These are phyloP conservation scores for Alouatta palliata DNA, from an alignment of 2,113 vertebrate species.

Conservation along the genomic window DNA sequence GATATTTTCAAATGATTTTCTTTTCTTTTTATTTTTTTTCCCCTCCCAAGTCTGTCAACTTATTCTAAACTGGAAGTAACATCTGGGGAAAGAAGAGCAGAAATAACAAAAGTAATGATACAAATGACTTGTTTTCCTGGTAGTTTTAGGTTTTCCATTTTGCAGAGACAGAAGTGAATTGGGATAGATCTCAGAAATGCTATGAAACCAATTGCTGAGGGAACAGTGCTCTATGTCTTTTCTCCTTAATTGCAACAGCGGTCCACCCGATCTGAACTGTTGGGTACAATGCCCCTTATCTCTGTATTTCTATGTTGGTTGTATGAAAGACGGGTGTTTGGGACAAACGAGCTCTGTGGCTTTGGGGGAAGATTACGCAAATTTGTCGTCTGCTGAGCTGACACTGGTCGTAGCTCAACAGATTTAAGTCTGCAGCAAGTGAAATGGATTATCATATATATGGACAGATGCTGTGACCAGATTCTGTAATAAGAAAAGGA, in stretches of 20 bases:
- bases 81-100: conserved; percentile 18
- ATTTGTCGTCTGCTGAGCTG: background rate
- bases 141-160: background rate
- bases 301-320: background rate
- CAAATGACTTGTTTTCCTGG: background rate
- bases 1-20: background rate
- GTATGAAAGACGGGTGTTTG: background rate
- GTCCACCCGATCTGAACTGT: background rate
- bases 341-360: background rate
- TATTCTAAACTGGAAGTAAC: conserved; percentile 15
- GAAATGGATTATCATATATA: background rate
- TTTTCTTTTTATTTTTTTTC: background rate
- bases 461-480: background rate
- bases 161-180: background rate
- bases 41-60: background rate
- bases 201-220: background rate
- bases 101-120: background rate
- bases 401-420: background rate
- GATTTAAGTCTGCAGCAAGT: background rate
- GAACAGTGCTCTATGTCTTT: background rate
- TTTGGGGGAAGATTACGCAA: background rate
- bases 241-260: background rate
- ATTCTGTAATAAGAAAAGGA: background rate
- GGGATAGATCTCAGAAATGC: background rate
- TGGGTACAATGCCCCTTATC: background rate